phyloP scores from a whole-genome alignment of 30 jellyfish, hydroid and myxozoan genomes.

The Pelagia noctiluca region DNA sequence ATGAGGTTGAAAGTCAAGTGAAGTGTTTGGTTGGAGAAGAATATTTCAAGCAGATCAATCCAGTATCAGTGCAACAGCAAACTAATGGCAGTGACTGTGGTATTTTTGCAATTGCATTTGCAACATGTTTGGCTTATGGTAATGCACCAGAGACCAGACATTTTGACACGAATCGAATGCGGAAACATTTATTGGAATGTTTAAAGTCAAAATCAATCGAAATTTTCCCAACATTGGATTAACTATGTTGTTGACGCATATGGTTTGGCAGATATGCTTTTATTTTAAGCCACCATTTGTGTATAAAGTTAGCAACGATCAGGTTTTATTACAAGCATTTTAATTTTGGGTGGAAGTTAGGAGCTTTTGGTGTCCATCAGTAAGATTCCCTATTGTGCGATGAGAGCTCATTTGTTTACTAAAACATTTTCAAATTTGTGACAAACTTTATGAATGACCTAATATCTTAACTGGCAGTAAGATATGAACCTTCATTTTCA shows the following conservation, averaged over 20 bases:
- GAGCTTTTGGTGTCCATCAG: too few species aligned
- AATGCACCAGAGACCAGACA: constrained; percentile 11
- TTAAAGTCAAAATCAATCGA: constrained; percentile 15
- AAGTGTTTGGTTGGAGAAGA: constrained; percentile 28
- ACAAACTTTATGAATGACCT: too few species aligned
- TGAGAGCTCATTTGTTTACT: too few species aligned
- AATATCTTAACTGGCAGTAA: too few species aligned
- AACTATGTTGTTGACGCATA: background rate
- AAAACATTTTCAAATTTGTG: too few species aligned
- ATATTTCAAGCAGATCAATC: constrained; percentile 8
- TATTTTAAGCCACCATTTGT: too few species aligned
- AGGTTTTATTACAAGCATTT: too few species aligned
- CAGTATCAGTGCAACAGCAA: constrained; percentile 27
- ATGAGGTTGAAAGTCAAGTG: constrained; percentile 17
- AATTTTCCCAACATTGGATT: background rate
- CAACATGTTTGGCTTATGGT: constrained; percentile 20
- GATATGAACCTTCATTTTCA: background rate
- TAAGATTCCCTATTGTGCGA: too few species aligned
- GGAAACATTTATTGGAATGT: constrained; percentile 24
- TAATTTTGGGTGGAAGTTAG: too few species aligned
- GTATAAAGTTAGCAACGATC: too few species aligned
- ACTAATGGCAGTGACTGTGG: constrained; percentile 27
- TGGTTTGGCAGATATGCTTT: too few species aligned
- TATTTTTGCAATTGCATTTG: background rate
- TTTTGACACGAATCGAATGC: constrained; percentile 20